Evolutionary conservation across 2,797 vertebrate genomes (phyloP).

Genomic region (Rhinogobio ventralis): DNA sequence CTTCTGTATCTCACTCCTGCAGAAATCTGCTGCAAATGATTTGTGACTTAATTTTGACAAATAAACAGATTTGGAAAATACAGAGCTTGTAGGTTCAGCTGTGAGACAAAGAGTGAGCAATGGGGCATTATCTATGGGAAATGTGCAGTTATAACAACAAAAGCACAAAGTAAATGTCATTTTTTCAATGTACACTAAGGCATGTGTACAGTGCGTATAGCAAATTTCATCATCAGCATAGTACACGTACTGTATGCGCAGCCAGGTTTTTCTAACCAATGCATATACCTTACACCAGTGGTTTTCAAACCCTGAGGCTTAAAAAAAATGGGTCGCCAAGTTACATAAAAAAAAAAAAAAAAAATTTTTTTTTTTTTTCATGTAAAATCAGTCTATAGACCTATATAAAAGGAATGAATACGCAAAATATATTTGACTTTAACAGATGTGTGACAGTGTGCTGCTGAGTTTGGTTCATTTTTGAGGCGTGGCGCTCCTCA

Average conservation of each 20-base stretch:
- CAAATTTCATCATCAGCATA: background rate
- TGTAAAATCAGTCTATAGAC: no score
- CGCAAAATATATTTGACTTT: no score
- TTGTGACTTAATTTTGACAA: constrained; percentile 57
- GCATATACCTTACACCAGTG: no score
- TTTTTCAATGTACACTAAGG: background rate
- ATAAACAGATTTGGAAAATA: constrained; percentile 54
- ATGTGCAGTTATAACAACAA: background rate
- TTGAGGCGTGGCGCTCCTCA: no score
- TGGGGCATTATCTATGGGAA: background rate
- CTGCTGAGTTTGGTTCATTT: no score
- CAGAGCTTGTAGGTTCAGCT: constrained; percentile 15
- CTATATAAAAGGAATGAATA: no score
- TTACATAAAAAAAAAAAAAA: no score
- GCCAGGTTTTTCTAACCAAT: background rate
- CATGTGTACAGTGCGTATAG: background rate
- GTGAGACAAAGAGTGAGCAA: constrained; percentile 1
- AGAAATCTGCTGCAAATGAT: constrained; percentile 42
- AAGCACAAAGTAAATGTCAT: accelerated
- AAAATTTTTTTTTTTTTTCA: no score
- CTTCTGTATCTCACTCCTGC: constrained; percentile 26
- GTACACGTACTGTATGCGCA: background rate
- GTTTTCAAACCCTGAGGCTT: no score
- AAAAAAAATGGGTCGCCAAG: no score
- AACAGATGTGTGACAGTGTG: no score